Percentiles rank a stretch among this genome's conserved stretches.
Evolutionary conservation across 2,113 vertebrate species (phyloP).

Genomic region (Hippoglossus stenolepis): DNA sequence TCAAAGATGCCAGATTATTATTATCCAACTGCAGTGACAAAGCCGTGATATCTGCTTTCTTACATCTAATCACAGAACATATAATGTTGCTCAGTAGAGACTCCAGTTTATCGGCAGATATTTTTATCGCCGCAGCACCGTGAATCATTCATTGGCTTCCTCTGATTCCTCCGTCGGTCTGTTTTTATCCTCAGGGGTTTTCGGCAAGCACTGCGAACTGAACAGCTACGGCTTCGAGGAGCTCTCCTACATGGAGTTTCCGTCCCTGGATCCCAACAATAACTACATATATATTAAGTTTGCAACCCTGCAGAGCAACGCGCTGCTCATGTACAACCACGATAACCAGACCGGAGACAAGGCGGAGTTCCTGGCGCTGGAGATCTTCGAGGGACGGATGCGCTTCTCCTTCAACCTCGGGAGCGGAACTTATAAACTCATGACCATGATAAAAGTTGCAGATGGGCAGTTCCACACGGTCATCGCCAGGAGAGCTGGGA

Average conservation of each 20-base stretch:
- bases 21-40: background rate
- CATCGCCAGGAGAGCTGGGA: constrained; percentile 94
- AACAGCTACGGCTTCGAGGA: constrained; percentile 98
- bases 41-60: constrained; percentile 9
- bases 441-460: constrained; percentile 91
- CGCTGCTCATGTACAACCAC: constrained; percentile 93
- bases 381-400: constrained; percentile 89
- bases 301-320: constrained; percentile 91
- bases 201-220: constrained; percentile 97
- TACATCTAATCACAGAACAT: background rate
- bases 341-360: constrained; percentile 95
- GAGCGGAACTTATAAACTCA: constrained; percentile 90
- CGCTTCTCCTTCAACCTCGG: constrained; percentile 96
- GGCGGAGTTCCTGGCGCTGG: constrained; percentile 95
- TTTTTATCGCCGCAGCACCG: constrained; percentile 38
- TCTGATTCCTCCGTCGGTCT: constrained; percentile 32
- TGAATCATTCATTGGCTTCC: constrained; percentile 49
- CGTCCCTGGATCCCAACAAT: constrained; percentile 96
- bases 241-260: constrained; percentile 97
- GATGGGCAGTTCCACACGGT: constrained; percentile 97
- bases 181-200: constrained; percentile 87
- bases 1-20: constrained; percentile 10
- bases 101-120: constrained; percentile 43
- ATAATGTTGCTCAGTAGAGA: constrained; percentile 2
- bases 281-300: constrained; percentile 99